Percentiles rank a stretch among this genome's conserved stretches.
These are phyloP conservation scores for Orchestia grillus DNA, from an alignment of 1,140 invertebrate genomes.

Conservation along the genomic window DNA sequence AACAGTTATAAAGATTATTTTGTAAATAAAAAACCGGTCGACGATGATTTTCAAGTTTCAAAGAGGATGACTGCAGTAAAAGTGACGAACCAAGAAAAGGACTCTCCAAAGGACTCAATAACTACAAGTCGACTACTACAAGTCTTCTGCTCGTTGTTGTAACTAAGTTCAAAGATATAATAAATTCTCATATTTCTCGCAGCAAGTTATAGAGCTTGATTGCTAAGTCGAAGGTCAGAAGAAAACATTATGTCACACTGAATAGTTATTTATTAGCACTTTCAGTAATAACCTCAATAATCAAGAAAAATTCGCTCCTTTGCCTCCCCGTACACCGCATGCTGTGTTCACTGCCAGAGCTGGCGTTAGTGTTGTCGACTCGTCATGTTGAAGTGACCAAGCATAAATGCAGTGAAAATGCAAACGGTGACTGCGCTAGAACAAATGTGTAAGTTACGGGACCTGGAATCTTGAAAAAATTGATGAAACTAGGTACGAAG, in stretches of 20 bases:
- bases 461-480: neutral
- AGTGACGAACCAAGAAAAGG: no score
- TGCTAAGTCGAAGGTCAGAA: neutral
- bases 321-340: neutral
- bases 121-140: neutral
- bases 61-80: no score
- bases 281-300: constrained; percentile 19
- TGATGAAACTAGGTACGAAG: neutral
- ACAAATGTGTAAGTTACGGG: neutral
- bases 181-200: neutral
- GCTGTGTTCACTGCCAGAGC: neutral
- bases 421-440: neutral
- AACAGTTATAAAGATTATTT: no score
- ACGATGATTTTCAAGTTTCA: no score
- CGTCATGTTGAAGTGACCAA: neutral
- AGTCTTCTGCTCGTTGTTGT: neutral
- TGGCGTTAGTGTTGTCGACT: neutral
- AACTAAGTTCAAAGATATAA: neutral
- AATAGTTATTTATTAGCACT: constrained; percentile 48
- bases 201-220: neutral
- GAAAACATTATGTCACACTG: constrained; percentile 45
- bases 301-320: neutral
- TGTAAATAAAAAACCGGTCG: no score
- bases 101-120: no score
- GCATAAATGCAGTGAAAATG: neutral